Conservation (phyloP, 2,888 invertebrate species). For the Glaucopsyche alexis region DNA sequence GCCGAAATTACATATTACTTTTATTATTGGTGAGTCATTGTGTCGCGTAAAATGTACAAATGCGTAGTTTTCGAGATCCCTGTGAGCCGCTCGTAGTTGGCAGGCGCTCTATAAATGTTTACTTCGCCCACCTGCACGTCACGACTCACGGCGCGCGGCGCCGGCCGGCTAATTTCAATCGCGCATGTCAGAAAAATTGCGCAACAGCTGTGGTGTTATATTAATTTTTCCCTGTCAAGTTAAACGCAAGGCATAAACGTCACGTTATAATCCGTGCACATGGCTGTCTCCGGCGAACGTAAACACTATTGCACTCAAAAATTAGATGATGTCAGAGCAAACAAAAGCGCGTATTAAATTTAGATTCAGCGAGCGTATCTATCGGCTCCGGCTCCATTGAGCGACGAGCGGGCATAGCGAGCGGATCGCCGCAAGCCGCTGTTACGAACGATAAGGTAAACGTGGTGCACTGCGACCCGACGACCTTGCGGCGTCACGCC, state of each 20-base stretch:
- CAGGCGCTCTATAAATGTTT: slow-evolving; percentile 49
- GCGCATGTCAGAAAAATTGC: slow-evolving; percentile 45
- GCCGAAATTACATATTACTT: slow-evolving; percentile 43
- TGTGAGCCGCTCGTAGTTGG: slow-evolving; percentile 42
- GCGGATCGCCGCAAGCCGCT: slow-evolving; percentile 72
- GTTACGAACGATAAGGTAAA: slow-evolving; percentile 72
- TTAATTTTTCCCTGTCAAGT: slow-evolving; percentile 38
- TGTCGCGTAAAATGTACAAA: slow-evolving; percentile 46
- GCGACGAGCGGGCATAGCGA: slow-evolving; percentile 75
- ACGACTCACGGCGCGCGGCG: slow-evolving; percentile 38
- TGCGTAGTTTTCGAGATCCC: slow-evolving; percentile 39
- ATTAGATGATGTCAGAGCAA: slow-evolving; percentile 76
- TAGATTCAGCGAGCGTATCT: slow-evolving; percentile 69
- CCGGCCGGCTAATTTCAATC: slow-evolving; percentile 44
- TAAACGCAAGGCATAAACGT: slow-evolving; percentile 42
- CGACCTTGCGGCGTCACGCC: slow-evolving; percentile 73
- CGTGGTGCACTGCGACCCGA: slow-evolving; percentile 42
- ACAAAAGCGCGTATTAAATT: slow-evolving; percentile 72
- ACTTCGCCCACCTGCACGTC: slow-evolving; percentile 43
- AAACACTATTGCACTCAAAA: slow-evolving; percentile 73
- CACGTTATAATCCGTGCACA: slow-evolving; percentile 55
- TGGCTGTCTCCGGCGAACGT: slow-evolving; percentile 62
- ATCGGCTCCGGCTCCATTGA: slow-evolving; percentile 68
- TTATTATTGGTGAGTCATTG: slow-evolving; percentile 51
- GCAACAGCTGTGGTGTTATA: slow-evolving; percentile 42